Conservation (phyloP, 2,797 vertebrate genomes). For the Micropoecilia bifurca region DNA sequence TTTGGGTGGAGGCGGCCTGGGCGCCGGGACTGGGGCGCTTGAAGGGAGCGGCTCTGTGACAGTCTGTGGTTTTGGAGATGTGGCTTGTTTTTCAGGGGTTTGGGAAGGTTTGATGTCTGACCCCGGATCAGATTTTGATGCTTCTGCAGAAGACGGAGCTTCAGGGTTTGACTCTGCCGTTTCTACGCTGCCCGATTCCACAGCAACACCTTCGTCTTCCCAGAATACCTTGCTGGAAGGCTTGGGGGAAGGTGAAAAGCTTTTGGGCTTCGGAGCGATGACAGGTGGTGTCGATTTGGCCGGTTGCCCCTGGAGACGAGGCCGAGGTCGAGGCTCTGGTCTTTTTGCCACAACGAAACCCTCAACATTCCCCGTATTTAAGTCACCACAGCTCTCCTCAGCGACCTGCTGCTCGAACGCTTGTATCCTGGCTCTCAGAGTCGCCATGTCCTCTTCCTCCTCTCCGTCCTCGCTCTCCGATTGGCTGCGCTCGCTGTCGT, state of each 20-base stretch:
- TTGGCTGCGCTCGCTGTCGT: conserved; percentile 57
- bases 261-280: conserved; percentile 73
- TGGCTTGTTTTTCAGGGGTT: conserved; percentile 25
- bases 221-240: conserved; percentile 79
- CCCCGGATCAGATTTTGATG: conserved; percentile 21
- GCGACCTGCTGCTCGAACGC: conserved; percentile 82
- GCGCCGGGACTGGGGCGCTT: conserved; percentile 47
- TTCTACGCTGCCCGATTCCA: not conserved
- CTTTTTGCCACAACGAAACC: conserved; percentile 61
- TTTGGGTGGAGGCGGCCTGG: conserved; percentile 54
- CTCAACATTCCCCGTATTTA: not conserved
- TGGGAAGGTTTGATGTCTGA: conserved; percentile 13
- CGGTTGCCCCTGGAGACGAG: conserved; percentile 76
- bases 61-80: conserved; percentile 36
- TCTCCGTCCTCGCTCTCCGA: conserved; percentile 59
- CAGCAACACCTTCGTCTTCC: conserved; percentile 72
- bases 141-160: not conserved
- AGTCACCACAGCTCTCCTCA: conserved; percentile 65
- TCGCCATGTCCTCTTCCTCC: conserved; percentile 62
- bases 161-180: not conserved
- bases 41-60: not conserved
- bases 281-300: conserved; percentile 74
- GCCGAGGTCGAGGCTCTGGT: conserved; percentile 87
- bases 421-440: conserved; percentile 86
- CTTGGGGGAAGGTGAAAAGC: conserved; percentile 75